Conservation (phyloP, 1,140 invertebrate genomes). For the Drosophila mauritiana region DNA sequence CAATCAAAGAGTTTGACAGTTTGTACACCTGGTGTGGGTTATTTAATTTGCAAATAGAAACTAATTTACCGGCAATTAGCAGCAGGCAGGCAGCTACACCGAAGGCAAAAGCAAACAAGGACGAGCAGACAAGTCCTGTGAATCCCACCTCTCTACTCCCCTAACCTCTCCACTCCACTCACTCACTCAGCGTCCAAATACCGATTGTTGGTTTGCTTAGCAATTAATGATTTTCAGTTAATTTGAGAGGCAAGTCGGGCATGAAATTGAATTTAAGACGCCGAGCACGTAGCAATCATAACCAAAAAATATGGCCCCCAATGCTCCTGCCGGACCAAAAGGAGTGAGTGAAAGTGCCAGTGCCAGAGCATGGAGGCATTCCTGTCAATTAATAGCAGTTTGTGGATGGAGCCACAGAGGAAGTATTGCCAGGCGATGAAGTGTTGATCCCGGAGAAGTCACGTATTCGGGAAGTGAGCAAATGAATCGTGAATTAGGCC, state of each 20-base stretch:
- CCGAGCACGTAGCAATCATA: conserved; percentile 49
- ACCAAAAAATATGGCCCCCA: conserved; percentile 23
- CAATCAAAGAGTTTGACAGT: conserved; percentile 51
- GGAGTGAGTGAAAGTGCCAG: too few species aligned
- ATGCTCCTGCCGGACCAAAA: neutral
- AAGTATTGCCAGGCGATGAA: conserved; percentile 15
- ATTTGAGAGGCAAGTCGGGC: conserved; percentile 48
- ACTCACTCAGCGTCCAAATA: neutral
- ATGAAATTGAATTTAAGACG: conserved; percentile 50
- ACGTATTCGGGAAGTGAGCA: conserved; percentile 47
- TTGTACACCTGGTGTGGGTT: conserved; percentile 38
- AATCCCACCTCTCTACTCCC: neutral
- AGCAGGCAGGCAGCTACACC: conserved; percentile 23
- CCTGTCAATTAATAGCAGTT: conserved; percentile 42
- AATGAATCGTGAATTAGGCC: conserved; percentile 19
- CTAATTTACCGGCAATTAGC: conserved; percentile 54
- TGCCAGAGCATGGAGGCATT: neutral
- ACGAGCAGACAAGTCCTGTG: conserved; percentile 14
- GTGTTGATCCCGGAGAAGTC: conserved; percentile 26
- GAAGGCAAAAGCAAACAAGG: conserved; percentile 29
- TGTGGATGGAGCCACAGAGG: conserved; percentile 14
- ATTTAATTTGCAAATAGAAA: conserved; percentile 57
- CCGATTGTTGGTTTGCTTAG: conserved; percentile 31
- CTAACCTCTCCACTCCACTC: too few species aligned
- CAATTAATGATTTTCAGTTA: conserved; percentile 60